Conservation (phyloP, 2,797 vertebrate species). For the Phalloptychus januarius region DNA sequence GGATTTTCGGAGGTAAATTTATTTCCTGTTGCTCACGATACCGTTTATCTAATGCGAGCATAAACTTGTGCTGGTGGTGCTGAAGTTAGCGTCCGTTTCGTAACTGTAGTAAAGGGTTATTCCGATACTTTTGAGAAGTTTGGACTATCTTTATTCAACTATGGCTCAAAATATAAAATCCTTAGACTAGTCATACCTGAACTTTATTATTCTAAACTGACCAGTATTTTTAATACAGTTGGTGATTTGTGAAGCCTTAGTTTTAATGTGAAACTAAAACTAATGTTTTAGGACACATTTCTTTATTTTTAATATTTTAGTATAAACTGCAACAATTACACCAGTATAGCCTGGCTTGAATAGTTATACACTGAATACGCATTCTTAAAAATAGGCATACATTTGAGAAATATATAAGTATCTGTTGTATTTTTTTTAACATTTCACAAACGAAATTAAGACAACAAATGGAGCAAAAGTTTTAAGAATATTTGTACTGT, state of each 20-base stretch:
- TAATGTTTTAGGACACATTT: not conserved
- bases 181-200: not conserved
- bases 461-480: not conserved
- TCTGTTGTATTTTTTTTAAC: not conserved
- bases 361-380: not conserved
- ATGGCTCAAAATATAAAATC: not conserved
- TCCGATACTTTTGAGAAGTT: not conserved
- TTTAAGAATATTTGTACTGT: not conserved
- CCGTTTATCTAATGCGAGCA: not conserved
- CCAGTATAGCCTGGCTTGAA: not conserved
- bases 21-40: rapidly evolving
- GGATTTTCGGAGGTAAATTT: rapidly evolving
- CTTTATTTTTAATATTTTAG: not conserved
- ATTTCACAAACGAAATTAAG: not conserved
- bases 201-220: not conserved
- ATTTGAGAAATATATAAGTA: not conserved
- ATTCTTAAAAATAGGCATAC: not conserved
- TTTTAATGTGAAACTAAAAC: not conserved
- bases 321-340: not conserved
- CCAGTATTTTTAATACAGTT: not conserved
- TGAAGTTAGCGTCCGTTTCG: not conserved
- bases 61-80: conserved; percentile 11
- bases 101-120: not conserved
- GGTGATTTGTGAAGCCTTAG: not conserved
- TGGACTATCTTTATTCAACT: not conserved